These are phyloP conservation scores for Micronycteris hirsuta DNA, from an alignment of 2,113 vertebrate genomes.

Conservation along the genomic window DNA sequence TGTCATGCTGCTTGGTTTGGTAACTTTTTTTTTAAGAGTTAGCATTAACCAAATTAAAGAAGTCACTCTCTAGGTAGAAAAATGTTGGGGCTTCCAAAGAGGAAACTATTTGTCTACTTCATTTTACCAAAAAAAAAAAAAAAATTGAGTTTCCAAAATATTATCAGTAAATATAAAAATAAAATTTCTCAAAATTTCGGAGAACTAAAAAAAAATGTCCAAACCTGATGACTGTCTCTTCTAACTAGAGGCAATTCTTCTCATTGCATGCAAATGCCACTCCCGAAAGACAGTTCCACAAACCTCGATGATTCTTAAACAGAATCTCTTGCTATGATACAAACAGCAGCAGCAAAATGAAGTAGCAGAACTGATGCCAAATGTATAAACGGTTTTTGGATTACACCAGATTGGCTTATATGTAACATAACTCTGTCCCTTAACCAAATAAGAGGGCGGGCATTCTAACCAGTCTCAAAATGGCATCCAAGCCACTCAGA, in stretches of 20 bases:
- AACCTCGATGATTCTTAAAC: not conserved
- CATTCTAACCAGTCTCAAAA: constrained; percentile 24
- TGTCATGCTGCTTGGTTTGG: not conserved
- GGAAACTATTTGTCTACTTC: not conserved
- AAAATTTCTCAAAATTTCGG: not conserved
- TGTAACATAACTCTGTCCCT: constrained; percentile 28
- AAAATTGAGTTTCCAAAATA: not conserved
- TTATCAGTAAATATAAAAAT: not conserved
- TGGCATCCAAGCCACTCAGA: constrained; percentile 35
- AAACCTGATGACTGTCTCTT: not conserved
- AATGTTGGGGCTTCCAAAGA: not conserved
- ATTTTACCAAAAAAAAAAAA: not conserved
- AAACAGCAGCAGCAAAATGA: constrained; percentile 9
- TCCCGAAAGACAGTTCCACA: not conserved
- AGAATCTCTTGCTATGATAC: not conserved
- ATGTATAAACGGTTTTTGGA: constrained; percentile 32
- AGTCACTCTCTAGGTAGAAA: not conserved
- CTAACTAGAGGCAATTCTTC: not conserved
- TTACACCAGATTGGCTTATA: not conserved
- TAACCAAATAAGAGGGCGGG: not conserved
- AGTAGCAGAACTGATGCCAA: constrained; percentile 5
- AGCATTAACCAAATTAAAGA: not conserved
- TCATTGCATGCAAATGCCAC: not conserved
- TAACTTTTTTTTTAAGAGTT: not conserved
- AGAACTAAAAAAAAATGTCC: not conserved